Evolutionary conservation across 2,888 invertebrate genomes (phyloP).

Genomic region (Strigamia crassipes): DNA sequence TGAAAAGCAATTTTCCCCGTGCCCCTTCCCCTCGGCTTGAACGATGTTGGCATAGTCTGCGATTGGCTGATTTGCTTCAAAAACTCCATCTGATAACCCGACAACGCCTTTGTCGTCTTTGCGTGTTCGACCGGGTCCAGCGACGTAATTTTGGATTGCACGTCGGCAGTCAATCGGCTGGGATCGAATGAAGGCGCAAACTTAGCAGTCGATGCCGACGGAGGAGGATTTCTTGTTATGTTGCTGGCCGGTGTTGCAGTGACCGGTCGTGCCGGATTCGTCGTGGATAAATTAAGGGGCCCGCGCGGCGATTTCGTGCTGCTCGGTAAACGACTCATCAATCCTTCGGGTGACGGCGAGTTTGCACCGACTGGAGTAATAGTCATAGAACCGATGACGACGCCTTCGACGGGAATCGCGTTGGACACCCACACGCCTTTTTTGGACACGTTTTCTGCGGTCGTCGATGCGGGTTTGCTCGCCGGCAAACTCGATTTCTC

Average conservation of each 20-base stretch:
- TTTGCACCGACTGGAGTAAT: conserved; percentile 39
- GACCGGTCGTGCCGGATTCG: background rate
- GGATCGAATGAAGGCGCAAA: conserved; percentile 47
- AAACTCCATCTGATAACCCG: conserved; percentile 50
- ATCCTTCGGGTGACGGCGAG: conserved; percentile 42
- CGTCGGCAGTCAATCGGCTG: conserved; percentile 49
- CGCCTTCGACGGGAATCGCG: conserved; percentile 37
- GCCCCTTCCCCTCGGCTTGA: background rate
- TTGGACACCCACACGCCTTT: background rate
- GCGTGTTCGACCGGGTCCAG: conserved; percentile 48
- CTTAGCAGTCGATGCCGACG: background rate
- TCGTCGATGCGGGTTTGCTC: background rate
- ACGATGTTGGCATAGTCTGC: background rate
- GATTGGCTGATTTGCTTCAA: conserved; percentile 47
- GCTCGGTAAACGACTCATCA: conserved; percentile 31
- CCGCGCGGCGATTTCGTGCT: background rate
- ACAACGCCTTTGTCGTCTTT: conserved; percentile 12
- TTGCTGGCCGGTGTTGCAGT: background rate
- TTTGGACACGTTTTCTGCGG: background rate
- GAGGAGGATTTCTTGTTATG: conserved; percentile 7
- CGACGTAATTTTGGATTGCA: conserved; percentile 50
- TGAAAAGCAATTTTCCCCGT: background rate
- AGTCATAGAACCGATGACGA: conserved; percentile 45
- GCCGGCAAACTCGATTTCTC: background rate
- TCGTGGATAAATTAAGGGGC: conserved; percentile 2